Evolutionary conservation across 1,140 invertebrate genomes (phyloP).

Genomic region (Pseudomyrmex cubaensis): DNA sequence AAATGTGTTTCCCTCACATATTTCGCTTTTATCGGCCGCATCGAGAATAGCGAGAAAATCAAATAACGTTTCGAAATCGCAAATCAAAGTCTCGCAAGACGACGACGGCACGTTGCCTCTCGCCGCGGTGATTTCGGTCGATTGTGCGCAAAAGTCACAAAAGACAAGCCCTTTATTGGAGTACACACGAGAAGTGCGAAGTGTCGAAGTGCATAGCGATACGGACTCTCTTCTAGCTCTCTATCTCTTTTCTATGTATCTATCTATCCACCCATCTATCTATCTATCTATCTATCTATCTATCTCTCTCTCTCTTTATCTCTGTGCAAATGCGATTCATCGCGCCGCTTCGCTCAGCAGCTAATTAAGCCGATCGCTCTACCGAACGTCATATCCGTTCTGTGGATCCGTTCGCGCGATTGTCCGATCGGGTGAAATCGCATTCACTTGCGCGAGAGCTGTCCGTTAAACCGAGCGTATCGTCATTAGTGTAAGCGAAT

Average conservation of each 20-base stretch:
- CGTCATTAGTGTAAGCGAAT: conserved; percentile 59
- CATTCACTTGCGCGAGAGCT: conserved; percentile 45
- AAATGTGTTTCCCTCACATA: conserved; percentile 8
- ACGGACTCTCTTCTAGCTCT: conserved; percentile 2
- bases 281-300: neutral
- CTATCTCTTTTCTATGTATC: too few species aligned
- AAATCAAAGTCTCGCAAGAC: conserved; percentile 5
- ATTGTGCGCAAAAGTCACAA: conserved; percentile 18
- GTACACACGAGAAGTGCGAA: neutral
- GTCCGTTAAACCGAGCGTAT: conserved; percentile 59
- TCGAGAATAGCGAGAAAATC: conserved; percentile 6
- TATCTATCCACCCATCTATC: neutral
- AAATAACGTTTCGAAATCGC: conserved; percentile 16
- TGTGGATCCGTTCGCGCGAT: conserved; percentile 39
- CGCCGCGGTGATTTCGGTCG: conserved; percentile 10
- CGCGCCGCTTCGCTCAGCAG: conserved; percentile 8
- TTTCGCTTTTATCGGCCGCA: conserved; percentile 13
- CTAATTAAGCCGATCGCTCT: conserved; percentile 57
- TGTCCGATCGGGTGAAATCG: conserved; percentile 52
- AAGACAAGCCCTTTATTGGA: conserved; percentile 25
- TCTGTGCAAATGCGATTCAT: conserved; percentile 18
- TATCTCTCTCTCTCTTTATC: neutral
- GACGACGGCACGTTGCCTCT: neutral
- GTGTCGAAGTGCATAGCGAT: conserved; percentile 34
- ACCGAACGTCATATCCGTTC: conserved; percentile 55